A percentile compares a stretch with the other conserved stretches of the same genome.
phyloP scores from a whole-genome alignment of 1,140 invertebrate genomes.

The Habropoda laboriosa region DNA sequence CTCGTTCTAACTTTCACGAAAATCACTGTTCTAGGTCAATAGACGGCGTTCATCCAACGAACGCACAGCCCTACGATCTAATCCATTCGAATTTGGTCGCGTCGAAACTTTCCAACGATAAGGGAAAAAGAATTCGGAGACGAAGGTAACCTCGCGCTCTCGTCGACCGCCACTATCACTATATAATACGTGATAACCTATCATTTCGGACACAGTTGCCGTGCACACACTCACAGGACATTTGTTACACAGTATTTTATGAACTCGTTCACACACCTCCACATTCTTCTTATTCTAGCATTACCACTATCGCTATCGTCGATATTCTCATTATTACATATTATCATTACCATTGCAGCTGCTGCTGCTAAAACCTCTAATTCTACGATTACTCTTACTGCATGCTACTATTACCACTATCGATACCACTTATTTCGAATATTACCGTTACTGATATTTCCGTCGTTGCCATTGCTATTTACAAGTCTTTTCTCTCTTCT shows the following conservation, averaged over 20 bases:
- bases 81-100: background rate
- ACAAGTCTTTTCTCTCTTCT: constrained; percentile 27
- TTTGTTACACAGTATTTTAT: background rate
- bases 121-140: constrained; percentile 6
- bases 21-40: constrained; percentile 38
- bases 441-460: background rate
- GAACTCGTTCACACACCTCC: constrained; percentile 26
- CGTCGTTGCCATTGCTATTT: background rate
- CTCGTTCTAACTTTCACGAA: constrained; percentile 57
- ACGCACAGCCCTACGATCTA: constrained; percentile 5
- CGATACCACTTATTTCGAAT: background rate
- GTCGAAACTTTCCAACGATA: constrained; percentile 6
- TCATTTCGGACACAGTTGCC: background rate
- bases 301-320: background rate
- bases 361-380: background rate
- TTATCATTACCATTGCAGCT: background rate
- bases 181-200: background rate
- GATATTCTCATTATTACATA: background rate
- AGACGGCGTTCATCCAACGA: background rate
- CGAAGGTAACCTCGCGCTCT: constrained; percentile 42
- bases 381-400: background rate
- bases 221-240: background rate
- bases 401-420: background rate
- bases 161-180: constrained; percentile 26
- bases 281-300: constrained; percentile 18